Conservation (phyloP, 2,113 vertebrate genomes). For the Anthoscopus minutus region DNA sequence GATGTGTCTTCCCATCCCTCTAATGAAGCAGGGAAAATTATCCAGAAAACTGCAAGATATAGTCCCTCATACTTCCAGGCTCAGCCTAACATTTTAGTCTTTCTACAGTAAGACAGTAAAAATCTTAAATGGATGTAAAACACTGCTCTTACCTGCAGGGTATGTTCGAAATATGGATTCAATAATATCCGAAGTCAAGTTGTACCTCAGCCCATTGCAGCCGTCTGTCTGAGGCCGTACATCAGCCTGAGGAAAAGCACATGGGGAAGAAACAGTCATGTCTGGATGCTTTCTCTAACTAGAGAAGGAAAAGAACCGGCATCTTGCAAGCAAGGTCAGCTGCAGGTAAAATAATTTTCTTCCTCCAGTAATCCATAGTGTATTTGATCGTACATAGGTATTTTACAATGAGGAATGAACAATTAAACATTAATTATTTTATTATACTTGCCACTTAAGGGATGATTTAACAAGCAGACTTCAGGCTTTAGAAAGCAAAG, state of each 20-base stretch:
- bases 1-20: background rate
- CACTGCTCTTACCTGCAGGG: constrained; percentile 82
- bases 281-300: background rate
- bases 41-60: background rate
- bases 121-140: background rate
- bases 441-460: background rate
- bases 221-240: constrained; percentile 96
- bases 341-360: background rate
- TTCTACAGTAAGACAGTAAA: background rate
- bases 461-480: background rate
- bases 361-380: background rate
- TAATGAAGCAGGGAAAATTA: background rate
- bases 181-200: constrained; percentile 95
- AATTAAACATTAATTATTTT: background rate
- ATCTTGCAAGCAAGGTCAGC: background rate
- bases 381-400: background rate
- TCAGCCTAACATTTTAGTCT: background rate
- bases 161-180: constrained; percentile 98
- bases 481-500: background rate
- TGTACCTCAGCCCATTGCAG: constrained; percentile 95
- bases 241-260: constrained; percentile 81
- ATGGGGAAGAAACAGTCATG: background rate
- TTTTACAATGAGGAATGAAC: background rate
- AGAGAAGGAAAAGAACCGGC: background rate
- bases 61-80: background rate